Evolutionary conservation across 1,140 invertebrate genomes (phyloP), one percentile per base, ranked within the genome.

Genomic region (Nautilus pompilius): DNA sequence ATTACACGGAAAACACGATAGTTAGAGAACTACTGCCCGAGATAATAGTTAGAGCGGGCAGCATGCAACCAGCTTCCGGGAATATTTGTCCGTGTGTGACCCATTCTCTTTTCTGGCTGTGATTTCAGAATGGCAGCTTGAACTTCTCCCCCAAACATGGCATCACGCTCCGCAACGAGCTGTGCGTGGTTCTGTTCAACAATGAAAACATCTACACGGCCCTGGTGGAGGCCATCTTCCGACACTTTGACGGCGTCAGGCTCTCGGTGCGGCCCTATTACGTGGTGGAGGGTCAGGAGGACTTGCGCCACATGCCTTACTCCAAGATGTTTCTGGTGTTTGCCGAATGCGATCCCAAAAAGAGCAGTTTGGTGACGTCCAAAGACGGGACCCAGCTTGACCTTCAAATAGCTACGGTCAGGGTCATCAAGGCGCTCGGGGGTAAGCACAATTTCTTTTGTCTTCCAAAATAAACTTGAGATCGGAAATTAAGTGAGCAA

Each of bases 301-400:
- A 65, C 55, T 48, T 76, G 5, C 66, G 67, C 22, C 65, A 67
- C 15, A 65, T 70, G 20, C 74, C 74, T 5, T 58, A 65, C 17
- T 63, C 67, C 10, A 72, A 72, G 54, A 58, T 74, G 29, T 76
- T 68, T 55, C 57, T 76, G n/a, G 63, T 74, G 0, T 58, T 76
- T 15, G 66, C 67, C 5, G 70, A 76, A 32, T 65, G 68, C 46
- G 63, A 68, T 6, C 32, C 33, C 58, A 65, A n/a, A 59, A 61
- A 29, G 57, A 20, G 32, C 32, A n/a, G 24, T 4, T 24, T 32
- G 17, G 24, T 20, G 6, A 22, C 32, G 15, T 24, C 56, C 2
- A 24, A 20, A 20, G 34, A 20, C 3, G 10, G 63, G 24, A 60
- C 58, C 53, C 53, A 58, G 17, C 56, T 64, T 36, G 71, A 71